These are phyloP conservation scores for Asobara japonica DNA, from an alignment of 1,140 invertebrate species.

Conservation along the genomic window DNA sequence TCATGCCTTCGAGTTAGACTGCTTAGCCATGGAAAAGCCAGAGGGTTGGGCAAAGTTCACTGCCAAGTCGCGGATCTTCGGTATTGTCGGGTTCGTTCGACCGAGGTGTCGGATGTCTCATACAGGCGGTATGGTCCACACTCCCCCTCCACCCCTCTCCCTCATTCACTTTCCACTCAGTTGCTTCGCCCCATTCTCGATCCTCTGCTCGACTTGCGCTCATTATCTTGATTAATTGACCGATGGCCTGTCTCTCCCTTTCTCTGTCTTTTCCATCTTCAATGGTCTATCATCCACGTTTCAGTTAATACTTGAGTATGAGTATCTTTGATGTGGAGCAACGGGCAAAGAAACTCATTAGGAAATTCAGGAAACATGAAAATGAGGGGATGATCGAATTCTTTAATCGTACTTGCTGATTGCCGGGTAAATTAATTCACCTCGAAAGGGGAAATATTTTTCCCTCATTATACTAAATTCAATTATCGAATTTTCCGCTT, in stretches of 20 bases:
- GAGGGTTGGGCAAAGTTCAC: constrained; percentile 56
- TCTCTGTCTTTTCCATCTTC: constrained; percentile 20
- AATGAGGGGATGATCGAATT: background rate
- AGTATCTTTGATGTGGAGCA: background rate
- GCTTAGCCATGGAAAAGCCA: constrained; percentile 61
- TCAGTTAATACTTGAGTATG: constrained; percentile 13
- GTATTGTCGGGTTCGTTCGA: constrained; percentile 60
- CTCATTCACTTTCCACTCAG: constrained; percentile 28
- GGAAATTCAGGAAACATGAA: background rate
- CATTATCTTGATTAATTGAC: constrained; percentile 69
- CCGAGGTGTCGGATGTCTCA: constrained; percentile 64
- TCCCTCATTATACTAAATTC: constrained; percentile 58
- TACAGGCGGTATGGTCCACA: constrained; percentile 53
- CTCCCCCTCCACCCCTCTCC: constrained; percentile 39
- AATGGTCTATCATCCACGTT: constrained; percentile 30
- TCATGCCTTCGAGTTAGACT: constrained; percentile 62
- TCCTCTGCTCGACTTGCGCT: constrained; percentile 54
- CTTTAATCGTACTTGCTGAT: background rate
- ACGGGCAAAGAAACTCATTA: background rate
- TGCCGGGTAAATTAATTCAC: background rate
- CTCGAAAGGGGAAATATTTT: constrained; percentile 41
- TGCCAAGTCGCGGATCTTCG: constrained; percentile 64
- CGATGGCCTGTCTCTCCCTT: constrained; percentile 49
- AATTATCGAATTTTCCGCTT: constrained; percentile 54
- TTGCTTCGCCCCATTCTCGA: constrained; percentile 11